Conservation (phyloP, 2,113 vertebrate species). For the Numida meleagris region DNA sequence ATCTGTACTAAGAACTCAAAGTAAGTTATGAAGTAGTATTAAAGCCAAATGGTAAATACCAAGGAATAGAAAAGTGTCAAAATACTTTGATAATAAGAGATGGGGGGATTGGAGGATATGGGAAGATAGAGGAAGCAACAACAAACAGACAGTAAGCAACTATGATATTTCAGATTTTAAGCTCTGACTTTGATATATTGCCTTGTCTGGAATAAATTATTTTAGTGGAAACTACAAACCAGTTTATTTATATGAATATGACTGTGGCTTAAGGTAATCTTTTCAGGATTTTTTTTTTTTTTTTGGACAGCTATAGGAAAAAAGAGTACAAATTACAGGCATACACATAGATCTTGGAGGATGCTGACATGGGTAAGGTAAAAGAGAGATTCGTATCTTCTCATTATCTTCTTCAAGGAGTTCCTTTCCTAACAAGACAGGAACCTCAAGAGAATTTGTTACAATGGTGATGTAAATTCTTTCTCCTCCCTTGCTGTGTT, state of each 20-base stretch:
- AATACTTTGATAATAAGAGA: neutral
- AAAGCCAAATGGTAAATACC: neutral
- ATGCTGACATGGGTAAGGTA: neutral
- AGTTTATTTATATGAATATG: neutral
- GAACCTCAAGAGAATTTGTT: neutral
- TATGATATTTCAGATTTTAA: neutral
- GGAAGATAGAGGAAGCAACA: neutral
- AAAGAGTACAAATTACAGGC: neutral
- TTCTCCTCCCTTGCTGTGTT: neutral
- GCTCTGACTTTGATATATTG: neutral
- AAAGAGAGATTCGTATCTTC: neutral
- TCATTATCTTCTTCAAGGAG: neutral
- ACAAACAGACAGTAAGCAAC: neutral
- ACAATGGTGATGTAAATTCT: neutral
- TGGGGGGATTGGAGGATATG: rapidly evolving
- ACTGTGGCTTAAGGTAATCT: neutral
- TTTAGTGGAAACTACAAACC: neutral
- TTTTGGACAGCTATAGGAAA: neutral
- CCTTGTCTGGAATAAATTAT: neutral
- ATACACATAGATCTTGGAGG: neutral
- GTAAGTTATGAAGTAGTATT: neutral
- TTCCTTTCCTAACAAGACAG: neutral
- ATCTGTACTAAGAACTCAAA: neutral
- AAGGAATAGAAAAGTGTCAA: neutral
- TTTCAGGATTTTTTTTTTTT: neutral